Percentiles rank a stretch among this genome's conserved stretches.
These are phyloP conservation scores for Apocrypta bakeri DNA, from an alignment of 1,140 invertebrate species.

Conservation along the genomic window DNA sequence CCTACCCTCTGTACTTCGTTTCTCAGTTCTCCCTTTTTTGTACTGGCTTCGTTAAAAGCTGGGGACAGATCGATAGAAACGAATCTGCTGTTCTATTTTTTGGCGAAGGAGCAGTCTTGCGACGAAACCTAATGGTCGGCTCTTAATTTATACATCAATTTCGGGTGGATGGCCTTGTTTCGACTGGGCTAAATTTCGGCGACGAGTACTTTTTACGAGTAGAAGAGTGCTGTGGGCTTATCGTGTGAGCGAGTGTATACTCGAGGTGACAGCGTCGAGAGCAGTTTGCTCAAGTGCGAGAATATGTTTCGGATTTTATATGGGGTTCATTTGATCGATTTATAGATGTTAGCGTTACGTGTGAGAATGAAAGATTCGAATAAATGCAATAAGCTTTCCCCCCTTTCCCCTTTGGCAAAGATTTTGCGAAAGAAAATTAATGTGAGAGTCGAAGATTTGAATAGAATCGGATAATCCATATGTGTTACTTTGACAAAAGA, in stretches of 20 bases:
- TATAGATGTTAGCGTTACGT: background rate
- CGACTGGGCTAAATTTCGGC: background rate
- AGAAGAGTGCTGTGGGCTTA: background rate
- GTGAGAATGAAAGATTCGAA: too few species aligned
- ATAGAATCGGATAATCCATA: background rate
- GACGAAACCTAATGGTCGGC: slow-evolving; percentile 12
- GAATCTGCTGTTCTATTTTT: background rate
- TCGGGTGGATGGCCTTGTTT: background rate
- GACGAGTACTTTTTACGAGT: background rate
- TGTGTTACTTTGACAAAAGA: background rate
- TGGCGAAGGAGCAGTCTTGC: background rate
- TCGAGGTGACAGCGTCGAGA: slow-evolving; percentile 6
- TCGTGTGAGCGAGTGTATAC: slow-evolving; percentile 5
- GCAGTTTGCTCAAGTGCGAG: slow-evolving; percentile 20
- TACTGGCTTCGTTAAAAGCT: slow-evolving; percentile 23
- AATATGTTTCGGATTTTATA: background rate
- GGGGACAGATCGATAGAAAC: background rate
- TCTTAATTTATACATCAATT: slow-evolving; percentile 49
- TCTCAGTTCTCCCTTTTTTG: background rate
- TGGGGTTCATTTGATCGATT: slow-evolving; percentile 23
- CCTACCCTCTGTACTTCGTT: background rate
- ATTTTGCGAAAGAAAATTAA: background rate
- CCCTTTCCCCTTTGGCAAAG: background rate
- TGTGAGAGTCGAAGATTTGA: too few species aligned
- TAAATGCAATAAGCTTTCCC: too few species aligned